Base-by-base conservation (phyloP, 2,888 invertebrate genomes). In the Bombylius major region DNA sequence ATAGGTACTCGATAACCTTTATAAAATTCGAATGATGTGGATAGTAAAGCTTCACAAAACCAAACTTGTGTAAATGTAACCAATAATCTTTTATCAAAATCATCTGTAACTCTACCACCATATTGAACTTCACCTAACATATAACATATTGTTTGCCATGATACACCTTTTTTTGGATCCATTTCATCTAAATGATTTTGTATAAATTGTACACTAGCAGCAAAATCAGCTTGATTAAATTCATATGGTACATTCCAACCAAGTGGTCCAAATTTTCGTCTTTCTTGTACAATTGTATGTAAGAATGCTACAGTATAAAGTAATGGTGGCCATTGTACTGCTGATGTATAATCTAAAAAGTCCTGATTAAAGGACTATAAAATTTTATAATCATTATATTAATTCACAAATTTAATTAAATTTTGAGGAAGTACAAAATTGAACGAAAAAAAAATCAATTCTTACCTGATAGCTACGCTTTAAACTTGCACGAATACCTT, bases 211-310 rank as follows among this genome's bases (percentile, higher is more conserved):
- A 96, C 89, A 59, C 95, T 89, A 4, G 96, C 93, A 4, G 91
- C 89, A 69, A 95, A 95, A 72, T 97, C 97, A 0, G 96, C 90
- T 76, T 96, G 95, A 76, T 75, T 75, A 71, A 97, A 97, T 73
- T 97, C 96, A 66, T 97, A 97, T 0, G 95, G 93, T 61, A 96
- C 80, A 70, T 97, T 97, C 97, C 97, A 97, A 9, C 96, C 96
- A 13, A 97, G 79, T 0, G 96, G 93, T 0, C 97, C 96, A 69
- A 95, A 97, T 75, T 97, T 97, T 61, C 96, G 78, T 60, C 96
- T 79, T 72, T 97, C 97, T 75, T 96, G 95, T 1, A 97, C 87
- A 36, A 96, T 89, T 0, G 95, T 96, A 65, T 97, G 96, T 42
- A 97, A 76, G 77, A 97, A 97, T 34, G 93, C 95, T 0, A 96